Base-by-base conservation (phyloP, 2,113 vertebrate genomes). In the Pagrus major region DNA sequence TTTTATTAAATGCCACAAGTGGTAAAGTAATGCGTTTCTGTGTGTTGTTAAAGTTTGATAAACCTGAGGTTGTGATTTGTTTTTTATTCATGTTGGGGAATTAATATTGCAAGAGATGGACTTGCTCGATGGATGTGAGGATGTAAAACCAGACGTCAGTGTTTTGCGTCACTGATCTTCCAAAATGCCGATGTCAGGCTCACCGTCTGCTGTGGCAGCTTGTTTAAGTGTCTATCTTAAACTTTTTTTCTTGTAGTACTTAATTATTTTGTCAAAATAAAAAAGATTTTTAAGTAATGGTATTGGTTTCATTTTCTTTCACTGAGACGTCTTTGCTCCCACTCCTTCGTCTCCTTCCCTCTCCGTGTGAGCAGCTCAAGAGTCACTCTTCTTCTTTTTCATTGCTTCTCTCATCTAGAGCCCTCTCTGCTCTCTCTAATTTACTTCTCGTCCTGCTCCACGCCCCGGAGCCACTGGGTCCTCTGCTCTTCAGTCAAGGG, bases 201-300 rank as follows among this genome's bases (percentile, higher is more conserved):
- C 21, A 44, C 29, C 1, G 6, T 52, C 59, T 46, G 33, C 61
- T 74, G 7, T 59, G 55, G 41, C 33, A 37, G 18, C 27, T 51
- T 86, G 42, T 84, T 85, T 6, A 69, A 39, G 60, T 63, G 31
- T 67, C 14, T 58, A 10, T 79, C 27, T 65, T 49, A 14, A 69
- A 25, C 3, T 39, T 47, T 77, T 71, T 67, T 73, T 77, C 29
- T 74, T 71, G 56, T 73, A 7, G 23, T 71, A 41, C 20, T 42
- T 75, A 80, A 85, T 84, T 79, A 83, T 84, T 91, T 86, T 90
- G 78, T 77, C 25, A 23, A 67, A 92, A 92, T 91, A 88, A 91
- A 84, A 78, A 66, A 3, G n/a, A 23, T 61, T 87, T 91, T 86
- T 39, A 80, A 87, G 59, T 14, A 58, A 69, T 27, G 14, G 21